Evolutionary conservation across 2,113 vertebrate species (phyloP), one percentile per base, ranked within the genome.

Genomic region (Ahaetulla prasina): DNA sequence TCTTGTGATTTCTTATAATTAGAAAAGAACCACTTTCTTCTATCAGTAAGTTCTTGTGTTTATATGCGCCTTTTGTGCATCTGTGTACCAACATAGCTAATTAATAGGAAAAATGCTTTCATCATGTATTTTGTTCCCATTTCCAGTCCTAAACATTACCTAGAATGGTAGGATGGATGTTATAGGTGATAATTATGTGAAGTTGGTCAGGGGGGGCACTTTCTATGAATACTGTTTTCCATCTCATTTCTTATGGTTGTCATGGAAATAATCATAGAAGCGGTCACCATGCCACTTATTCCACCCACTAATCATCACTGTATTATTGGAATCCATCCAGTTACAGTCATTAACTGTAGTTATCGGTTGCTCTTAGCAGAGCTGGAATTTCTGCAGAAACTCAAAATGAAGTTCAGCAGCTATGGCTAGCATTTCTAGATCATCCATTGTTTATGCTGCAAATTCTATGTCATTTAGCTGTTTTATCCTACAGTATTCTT

Each of bases 301-400:
- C 55, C 30, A 22, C 85, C 91, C 88, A 89, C 91, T 92, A 92
- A 92, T 92, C 18, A 89, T 53, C 63, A 47, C 39, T 92, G 50
- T 57, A n/a, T 45, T 23, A 22, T 16, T 85, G 57, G 88, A 85
- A 92, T 45, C 25, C 52, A 57, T 4, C 53, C 55, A 57, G 63
- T 85, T 45, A 60, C 27, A 54, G 49, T 27, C 43, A 35, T 60
- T 57, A n/a, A 39, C 84, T 45, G 53, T 18, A 49, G 52, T 55
- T 89, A 85, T 55, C 55, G 55, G 35, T 55, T 55, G 45, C 43
- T 74, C 49, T 74, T 43, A 45, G 45, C 30, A 84, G 52, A 85
- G 86, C 91, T 80, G 60, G 27, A 54, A 92, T 54, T 88, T 50
- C 49, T 88, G 4, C 45, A 25, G 87, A 27, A 49, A 53, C 68